Conservation (phyloP, 2,888 invertebrate genomes). For the Pseudococcus longispinus region DNA sequence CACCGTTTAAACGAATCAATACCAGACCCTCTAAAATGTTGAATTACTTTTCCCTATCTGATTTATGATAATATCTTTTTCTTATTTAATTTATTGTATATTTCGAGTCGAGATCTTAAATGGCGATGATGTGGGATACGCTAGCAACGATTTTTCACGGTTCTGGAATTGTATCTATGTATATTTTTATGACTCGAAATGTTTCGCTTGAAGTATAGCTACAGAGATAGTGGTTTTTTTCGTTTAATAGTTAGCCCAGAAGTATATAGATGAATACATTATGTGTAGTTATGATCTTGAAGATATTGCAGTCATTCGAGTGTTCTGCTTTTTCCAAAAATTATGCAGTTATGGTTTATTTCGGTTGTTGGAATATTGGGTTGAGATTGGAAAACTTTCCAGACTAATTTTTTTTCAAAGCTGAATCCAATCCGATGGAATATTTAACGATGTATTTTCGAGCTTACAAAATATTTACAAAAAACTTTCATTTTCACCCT, state of each 20-base stretch:
- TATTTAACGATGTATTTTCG: no score
- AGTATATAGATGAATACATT: not conserved
- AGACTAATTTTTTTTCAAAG: no score
- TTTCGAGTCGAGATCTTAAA: not conserved
- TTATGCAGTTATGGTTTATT: no score
- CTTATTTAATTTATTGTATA: conserved; percentile 28
- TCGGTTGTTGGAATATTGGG: no score
- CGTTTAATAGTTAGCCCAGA: not conserved
- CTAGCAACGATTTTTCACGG: not conserved
- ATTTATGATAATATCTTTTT: conserved; percentile 22
- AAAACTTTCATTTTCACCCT: no score
- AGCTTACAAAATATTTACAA: no score
- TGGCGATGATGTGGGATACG: not conserved
- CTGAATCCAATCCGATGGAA: no score
- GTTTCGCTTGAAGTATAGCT: not conserved
- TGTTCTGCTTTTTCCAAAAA: no score
- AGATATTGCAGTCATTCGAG: no score
- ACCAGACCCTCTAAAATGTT: not conserved
- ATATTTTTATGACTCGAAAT: not conserved
- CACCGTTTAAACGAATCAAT: conserved; percentile 1
- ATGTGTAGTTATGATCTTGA: no score
- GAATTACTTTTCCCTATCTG: conserved; percentile 19
- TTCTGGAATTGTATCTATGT: not conserved
- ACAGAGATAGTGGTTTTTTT: not conserved
- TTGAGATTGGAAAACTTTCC: no score